Base-by-base conservation (phyloP, 37 sponge, comb jelly and placozoan genomes). In the Cliona cf. orientalis region DNA sequence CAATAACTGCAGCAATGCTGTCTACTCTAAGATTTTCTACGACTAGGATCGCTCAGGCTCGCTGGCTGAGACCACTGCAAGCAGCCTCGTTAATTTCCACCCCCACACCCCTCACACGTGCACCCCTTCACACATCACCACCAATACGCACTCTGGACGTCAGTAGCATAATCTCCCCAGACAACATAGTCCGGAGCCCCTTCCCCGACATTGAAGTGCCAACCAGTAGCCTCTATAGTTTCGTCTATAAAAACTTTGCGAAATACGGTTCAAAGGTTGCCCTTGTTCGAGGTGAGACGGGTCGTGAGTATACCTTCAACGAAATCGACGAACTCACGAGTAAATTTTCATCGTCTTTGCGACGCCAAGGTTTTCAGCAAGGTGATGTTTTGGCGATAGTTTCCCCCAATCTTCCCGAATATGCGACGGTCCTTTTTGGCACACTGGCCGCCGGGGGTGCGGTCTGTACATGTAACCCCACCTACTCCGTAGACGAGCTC, bases 401-500 rank as follows among this genome's bases (percentile, higher is more conserved):
- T 5, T 23, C 72, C 45, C 91, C 95, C 26, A 94, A 94, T 58
- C 58, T 41, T 28, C 60, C 86, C 37, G 81, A 78, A 28, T 90
- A 81, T 68, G 55, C 74, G 0, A 60, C 74, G 2, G 38, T 68
- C 37, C 80, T 84, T 65, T 74, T 93, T 28, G 97, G 84, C 2
- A 75, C 80, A 21, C 49, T 92, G 25, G 91, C 90, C 23, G 49
- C 81, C 25, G 97, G 97, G 1, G 91, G 94, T n/a, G 46, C 61
- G 26, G 87, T 93, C 66, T 87, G 80, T 35, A 80, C 91, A 6
- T 79, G 81, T 62, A 96, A 96, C 58, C 88, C 91, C 0, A 57
- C 81, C 26, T 96, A 82, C 83, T 93, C 93, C 2, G 79, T 66
- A 3, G 46, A 74, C 2, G 95, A 94, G 66, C 73, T 94, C 76